Evolutionary conservation across 2,888 invertebrate genomes (phyloP), one percentile per base, ranked within the genome.

Genomic region (Amblyjoppa proteus): DNA sequence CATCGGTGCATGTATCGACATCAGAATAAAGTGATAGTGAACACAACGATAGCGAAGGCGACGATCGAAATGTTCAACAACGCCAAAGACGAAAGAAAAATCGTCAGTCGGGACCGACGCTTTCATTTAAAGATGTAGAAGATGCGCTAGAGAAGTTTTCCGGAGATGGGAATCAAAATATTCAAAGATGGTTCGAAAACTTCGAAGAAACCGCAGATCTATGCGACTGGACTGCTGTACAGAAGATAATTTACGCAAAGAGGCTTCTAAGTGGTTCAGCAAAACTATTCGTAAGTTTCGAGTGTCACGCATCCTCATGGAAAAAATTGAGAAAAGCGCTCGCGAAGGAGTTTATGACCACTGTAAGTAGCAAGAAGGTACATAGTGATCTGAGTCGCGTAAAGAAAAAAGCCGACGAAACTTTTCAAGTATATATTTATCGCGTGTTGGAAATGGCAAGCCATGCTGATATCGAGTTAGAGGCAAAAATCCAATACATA

Each of bases 371-470:
- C 56, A 78, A 82, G 25, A 16, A 69, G 13, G 68, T 88, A n/a
- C 51, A 51, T n/a, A 38, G 73, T 9, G 56, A 76, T 31, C 61
- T 89, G 7, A 25, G 66, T 13, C 31, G 16, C 1, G 64, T 31
- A 11, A 87, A 75, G 28, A 79, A 87, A 20, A 73, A 84, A 66
- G 16, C 13, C 9, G 75, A 76, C 38, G 76, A 76, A 75, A 51
- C 79, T 25, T 85, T 82, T 9, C 84, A 85, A 11, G 87, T 79
- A 34, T 88, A 84, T 34, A 51, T 86, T 16, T 88, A 87, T 61
- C 78, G 85, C 0, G 58, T 88, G 49, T 41, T 87, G 25, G 84
- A 88, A 28, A 80, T 86, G 0, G 89, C 86, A 0, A 84, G 84
- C 20, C 85, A 88, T 31, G 83, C 73, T 4, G 70, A 81, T 7